Evolutionary conservation across 2,888 invertebrate genomes (phyloP).

Genomic region (Megastigmus dorsalis): DNA sequence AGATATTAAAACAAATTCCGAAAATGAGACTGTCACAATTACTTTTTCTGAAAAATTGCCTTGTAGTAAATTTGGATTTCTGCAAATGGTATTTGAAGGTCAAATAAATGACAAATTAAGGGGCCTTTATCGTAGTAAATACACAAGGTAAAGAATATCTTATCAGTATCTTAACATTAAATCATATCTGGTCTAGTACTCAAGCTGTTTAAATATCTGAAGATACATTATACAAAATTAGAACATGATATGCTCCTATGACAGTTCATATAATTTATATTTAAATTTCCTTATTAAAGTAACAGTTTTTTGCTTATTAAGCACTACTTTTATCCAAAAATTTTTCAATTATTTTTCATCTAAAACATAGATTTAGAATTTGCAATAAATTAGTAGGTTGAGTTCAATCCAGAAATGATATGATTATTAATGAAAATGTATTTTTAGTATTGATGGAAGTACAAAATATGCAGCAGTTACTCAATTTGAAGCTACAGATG

Average conservation of each 20-base stretch:
- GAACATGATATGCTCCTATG: too few relatives aligned
- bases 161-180: constrained; percentile 4
- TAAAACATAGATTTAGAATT: background rate
- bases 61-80: constrained; percentile 76
- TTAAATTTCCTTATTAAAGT: too few relatives aligned
- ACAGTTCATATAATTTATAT: too few relatives aligned
- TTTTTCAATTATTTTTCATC: background rate
- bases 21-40: constrained; percentile 84
- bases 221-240: too few relatives aligned
- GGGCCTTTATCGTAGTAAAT: constrained; percentile 95
- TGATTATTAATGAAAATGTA: too few relatives aligned
- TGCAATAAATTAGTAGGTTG: constrained; percentile 30
- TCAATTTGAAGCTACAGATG: constrained; percentile 94
- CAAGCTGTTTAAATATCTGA: background rate
- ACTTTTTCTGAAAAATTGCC: constrained; percentile 79
- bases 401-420: too few relatives aligned
- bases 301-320: too few relatives aligned
- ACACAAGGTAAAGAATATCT: constrained; percentile 74
- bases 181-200: background rate
- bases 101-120: constrained; percentile 94
- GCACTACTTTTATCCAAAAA: too few relatives aligned
- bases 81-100: constrained; percentile 87
- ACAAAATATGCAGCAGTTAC: constrained; percentile 91
- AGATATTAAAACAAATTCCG: constrained; percentile 71
- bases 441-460: constrained; percentile 80